A percentile compares a stretch with the other conserved stretches of the same genome.
Evolutionary conservation across 2,113 vertebrate species (phyloP).

Genomic region (Pachyramphus minor): DNA sequence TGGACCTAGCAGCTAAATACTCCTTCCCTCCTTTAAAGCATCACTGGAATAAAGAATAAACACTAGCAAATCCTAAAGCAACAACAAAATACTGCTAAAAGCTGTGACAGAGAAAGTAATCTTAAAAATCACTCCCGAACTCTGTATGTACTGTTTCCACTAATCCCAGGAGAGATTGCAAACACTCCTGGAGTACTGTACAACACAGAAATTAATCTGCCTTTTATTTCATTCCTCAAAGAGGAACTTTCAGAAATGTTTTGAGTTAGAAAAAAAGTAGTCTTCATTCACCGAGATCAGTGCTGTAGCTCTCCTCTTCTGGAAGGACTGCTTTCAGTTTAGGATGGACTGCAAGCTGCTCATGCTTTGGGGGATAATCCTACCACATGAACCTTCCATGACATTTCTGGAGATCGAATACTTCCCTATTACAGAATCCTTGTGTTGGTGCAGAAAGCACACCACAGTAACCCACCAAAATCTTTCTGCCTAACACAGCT

Average conservation of each 20-base stretch:
- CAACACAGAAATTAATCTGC: background rate
- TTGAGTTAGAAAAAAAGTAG: background rate
- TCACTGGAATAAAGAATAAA: conserved; percentile 22
- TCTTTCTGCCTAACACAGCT: background rate
- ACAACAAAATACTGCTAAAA: conserved; percentile 27
- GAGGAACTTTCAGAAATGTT: background rate
- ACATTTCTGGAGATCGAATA: background rate
- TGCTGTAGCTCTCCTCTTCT: background rate
- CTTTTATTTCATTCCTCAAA: background rate
- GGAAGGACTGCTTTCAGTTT: background rate
- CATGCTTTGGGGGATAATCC: background rate
- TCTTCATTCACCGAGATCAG: background rate
- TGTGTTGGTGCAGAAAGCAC: background rate
- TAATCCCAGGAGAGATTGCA: background rate
- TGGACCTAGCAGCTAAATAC: conserved; percentile 21
- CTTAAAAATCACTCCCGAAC: background rate
- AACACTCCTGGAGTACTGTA: background rate
- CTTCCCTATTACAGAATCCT: background rate
- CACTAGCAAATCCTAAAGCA: background rate
- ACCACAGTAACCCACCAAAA: background rate
- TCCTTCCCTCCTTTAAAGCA: conserved; percentile 36
- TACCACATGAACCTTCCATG: background rate
- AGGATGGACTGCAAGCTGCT: background rate
- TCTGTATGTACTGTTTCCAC: background rate
- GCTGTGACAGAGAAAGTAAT: background rate